Base-by-base conservation (phyloP, 2,113 vertebrate genomes). In the Aspiorhynchus laticeps region DNA sequence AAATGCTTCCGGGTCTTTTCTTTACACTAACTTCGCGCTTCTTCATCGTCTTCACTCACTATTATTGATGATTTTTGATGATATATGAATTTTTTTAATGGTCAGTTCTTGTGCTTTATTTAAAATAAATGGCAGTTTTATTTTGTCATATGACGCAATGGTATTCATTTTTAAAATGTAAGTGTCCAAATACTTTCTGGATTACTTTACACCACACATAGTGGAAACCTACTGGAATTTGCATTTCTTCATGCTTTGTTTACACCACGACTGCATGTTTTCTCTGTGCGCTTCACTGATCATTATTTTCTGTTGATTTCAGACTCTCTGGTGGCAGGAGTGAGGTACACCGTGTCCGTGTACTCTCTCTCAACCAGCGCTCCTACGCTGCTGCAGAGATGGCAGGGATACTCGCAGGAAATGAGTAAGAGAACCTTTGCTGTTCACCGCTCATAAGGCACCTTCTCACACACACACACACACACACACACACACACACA, bases 261-360 rank as follows among this genome's bases (percentile, higher is more conserved):
- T 71, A 33, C 28, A 7, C 21, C 28, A 24, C 11, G 31, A 77
- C 9, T 74, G 65, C 11, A 31, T 71, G 14, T 75, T 36, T 69
- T 80, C 67, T 80, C 28, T 76, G 5, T 75, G 80, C 26, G 15
- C 69, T 5, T 85, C 31, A 88, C 61, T 89, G 8, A 91, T 81
- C 89, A 59, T 77, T 46, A n/a, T 12, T 85, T 43, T 48, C 74
- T 80, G 83, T 24, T 84, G 69, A 76, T 80, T 67, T 19, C 83
- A 96, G 95, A 0, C 3, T 86, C 84, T 61, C 93, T 95, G 85
- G 78, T 90, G 88, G 89, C 90, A 0, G 95, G 95, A 28, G 92
- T 94, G 90, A 91, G 87, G 51, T 96, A 95, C 92, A 93, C 67
- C 77, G 36, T 96, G 36, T 95, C 93, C 21, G 31, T 96, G 56